These are phyloP conservation scores for Pelvicachromis taeniatus DNA, from an alignment of 2,113 vertebrate genomes.

Conservation along the genomic window DNA sequence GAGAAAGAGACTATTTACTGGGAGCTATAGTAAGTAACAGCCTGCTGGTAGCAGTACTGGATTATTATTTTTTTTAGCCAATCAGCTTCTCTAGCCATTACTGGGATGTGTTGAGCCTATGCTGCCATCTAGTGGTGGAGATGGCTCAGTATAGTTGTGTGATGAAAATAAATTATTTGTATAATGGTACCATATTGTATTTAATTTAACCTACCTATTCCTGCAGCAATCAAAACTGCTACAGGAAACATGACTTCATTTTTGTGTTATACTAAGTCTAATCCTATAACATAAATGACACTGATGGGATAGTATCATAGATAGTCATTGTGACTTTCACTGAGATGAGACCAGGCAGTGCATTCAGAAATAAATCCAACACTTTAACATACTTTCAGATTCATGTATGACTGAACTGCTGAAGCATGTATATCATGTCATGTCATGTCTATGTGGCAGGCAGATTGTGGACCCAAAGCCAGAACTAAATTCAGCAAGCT, in stretches of 20 bases:
- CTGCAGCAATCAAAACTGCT: not conserved
- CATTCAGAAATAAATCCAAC: not conserved
- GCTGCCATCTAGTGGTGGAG: constrained; percentile 17
- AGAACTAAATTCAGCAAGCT: not conserved
- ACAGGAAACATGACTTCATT: not conserved
- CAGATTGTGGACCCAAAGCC: not conserved
- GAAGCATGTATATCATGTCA: not conserved
- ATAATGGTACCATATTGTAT: not conserved
- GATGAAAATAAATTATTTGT: not conserved
- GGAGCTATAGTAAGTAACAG: not conserved
- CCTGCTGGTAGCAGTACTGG: not conserved
- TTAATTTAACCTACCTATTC: not conserved
- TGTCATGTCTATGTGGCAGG: not conserved
- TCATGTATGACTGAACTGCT: not conserved
- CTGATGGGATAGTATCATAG: not conserved
- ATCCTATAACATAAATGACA: not conserved
- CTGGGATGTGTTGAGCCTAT: not conserved
- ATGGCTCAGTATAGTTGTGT: not conserved
- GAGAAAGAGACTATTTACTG: not conserved
- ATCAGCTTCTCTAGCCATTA: not conserved
- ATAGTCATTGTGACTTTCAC: not conserved
- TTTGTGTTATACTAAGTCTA: not conserved
- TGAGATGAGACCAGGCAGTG: not conserved
- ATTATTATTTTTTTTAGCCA: not conserved
- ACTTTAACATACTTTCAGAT: not conserved